Conservation (phyloP, 2,797 vertebrate species). For the Aphelocoma californica region DNA sequence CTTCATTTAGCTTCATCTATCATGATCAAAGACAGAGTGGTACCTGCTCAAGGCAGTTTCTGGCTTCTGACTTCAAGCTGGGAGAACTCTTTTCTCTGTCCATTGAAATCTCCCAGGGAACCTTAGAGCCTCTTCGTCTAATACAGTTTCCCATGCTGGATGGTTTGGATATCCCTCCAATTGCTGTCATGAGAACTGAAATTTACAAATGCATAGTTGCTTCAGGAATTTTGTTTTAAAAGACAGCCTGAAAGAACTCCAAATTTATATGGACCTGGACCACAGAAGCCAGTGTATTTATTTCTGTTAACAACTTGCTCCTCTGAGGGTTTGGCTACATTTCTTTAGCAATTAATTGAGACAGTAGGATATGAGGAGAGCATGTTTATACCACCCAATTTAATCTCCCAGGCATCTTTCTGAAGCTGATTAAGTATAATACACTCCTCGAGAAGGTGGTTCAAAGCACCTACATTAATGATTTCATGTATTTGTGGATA, state of each 20-base stretch:
- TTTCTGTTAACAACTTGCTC: neutral
- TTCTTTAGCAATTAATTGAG: conserved; percentile 16
- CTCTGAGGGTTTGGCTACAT: conserved; percentile 30
- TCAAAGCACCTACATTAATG: conserved; percentile 31
- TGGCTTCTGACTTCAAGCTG: neutral
- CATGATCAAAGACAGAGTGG: neutral
- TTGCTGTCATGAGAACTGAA: neutral
- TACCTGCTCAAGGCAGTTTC: neutral
- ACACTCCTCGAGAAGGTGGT: conserved; percentile 15
- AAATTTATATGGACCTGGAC: neutral
- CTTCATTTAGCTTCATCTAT: neutral
- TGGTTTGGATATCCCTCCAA: neutral
- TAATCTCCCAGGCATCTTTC: conserved; percentile 52
- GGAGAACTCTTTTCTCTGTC: neutral
- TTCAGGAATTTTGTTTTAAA: neutral
- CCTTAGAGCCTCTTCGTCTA: neutral
- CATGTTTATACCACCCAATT: conserved; percentile 47
- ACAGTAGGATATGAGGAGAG: neutral
- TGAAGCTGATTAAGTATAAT: conserved; percentile 29
- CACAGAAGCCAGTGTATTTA: neutral
- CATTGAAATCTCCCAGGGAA: neutral
- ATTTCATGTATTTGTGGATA: neutral
- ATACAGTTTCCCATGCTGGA: neutral
- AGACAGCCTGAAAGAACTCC: neutral
- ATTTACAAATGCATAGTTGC: neutral